Evolutionary conservation across 2,113 vertebrate species (phyloP).

Genomic region (Hypanus sabinus): DNA sequence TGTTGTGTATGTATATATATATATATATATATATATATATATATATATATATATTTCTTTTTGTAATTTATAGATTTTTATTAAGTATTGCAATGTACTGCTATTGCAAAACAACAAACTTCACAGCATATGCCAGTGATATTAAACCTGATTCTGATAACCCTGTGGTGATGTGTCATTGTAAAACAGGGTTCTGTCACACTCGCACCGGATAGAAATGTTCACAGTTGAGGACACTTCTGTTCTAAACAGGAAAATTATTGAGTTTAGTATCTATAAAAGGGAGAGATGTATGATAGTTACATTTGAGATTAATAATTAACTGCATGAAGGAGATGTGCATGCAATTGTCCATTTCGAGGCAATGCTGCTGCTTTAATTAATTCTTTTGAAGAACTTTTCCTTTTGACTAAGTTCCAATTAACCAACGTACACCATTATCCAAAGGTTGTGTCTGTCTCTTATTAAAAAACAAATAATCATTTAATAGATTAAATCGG

Average conservation of each 20-base stretch:
- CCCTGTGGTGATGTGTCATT: not conserved
- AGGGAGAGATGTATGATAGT: not conserved
- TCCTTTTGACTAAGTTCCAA: not conserved
- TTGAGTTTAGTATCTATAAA: not conserved
- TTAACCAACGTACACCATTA: not conserved
- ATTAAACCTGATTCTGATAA: too few species aligned
- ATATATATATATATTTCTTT: too few species aligned
- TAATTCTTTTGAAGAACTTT: not conserved
- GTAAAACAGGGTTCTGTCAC: not conserved
- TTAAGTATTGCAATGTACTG: too few species aligned
- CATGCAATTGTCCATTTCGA: not conserved
- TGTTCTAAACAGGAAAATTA: not conserved
- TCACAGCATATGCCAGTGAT: too few species aligned
- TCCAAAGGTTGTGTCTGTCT: not conserved
- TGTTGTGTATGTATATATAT: too few species aligned
- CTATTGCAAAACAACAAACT: too few species aligned
- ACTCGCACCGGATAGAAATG: not conserved
- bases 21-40: too few species aligned
- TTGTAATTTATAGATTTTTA: too few species aligned
- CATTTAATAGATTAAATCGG: not conserved
- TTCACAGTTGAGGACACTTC: not conserved
- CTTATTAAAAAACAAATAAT: not conserved
- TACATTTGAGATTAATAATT: slow-evolving; percentile 1
- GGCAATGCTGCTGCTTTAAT: not conserved
- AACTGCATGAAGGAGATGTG: not conserved